These are phyloP conservation scores for Scelioninae gen. 2 DNA, from an alignment of 2,888 invertebrate genomes.

Conservation along the genomic window DNA sequence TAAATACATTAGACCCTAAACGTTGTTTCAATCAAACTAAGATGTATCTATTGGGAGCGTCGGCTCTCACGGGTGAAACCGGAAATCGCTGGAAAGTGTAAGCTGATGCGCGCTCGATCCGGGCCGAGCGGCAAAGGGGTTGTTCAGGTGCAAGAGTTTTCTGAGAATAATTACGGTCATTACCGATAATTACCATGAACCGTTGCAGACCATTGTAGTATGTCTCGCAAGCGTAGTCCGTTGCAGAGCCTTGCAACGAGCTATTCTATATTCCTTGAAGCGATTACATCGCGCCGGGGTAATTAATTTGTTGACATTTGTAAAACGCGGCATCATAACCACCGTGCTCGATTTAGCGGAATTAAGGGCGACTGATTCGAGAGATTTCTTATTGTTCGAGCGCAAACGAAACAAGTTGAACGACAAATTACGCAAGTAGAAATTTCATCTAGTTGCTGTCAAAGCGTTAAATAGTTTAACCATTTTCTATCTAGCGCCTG, in stretches of 20 bases:
- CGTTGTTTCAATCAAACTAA: slow-evolving; percentile 53
- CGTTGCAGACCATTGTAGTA: slow-evolving; percentile 62
- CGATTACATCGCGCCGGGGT: slow-evolving; percentile 59
- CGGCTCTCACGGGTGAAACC: slow-evolving; percentile 56
- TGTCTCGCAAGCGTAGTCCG: slow-evolving; percentile 55
- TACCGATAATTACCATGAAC: slow-evolving; percentile 72
- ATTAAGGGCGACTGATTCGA: slow-evolving; percentile 52
- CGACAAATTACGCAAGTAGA: slow-evolving; percentile 42
- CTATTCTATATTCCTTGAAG: slow-evolving; percentile 55
- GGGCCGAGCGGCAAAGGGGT: slow-evolving; percentile 56
- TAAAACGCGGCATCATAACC: slow-evolving; percentile 46
- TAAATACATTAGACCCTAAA: slow-evolving; percentile 53
- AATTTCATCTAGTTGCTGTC: no score
- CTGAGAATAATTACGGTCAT: slow-evolving; percentile 71
- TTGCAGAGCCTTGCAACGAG: slow-evolving; percentile 49
- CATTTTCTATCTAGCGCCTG: no score
- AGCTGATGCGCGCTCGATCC: slow-evolving; percentile 62
- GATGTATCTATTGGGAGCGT: slow-evolving; percentile 52
- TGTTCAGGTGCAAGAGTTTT: slow-evolving; percentile 64
- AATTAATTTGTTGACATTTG: slow-evolving; percentile 60
- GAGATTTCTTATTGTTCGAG: slow-evolving; percentile 49
- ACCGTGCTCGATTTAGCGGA: slow-evolving; percentile 37
- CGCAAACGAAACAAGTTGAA: slow-evolving; percentile 25
- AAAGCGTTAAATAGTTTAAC: no score
- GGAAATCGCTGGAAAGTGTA: slow-evolving; percentile 65